Conservation (phyloP, 2,888 invertebrate genomes). For the Ectemnius cavifrons region DNA sequence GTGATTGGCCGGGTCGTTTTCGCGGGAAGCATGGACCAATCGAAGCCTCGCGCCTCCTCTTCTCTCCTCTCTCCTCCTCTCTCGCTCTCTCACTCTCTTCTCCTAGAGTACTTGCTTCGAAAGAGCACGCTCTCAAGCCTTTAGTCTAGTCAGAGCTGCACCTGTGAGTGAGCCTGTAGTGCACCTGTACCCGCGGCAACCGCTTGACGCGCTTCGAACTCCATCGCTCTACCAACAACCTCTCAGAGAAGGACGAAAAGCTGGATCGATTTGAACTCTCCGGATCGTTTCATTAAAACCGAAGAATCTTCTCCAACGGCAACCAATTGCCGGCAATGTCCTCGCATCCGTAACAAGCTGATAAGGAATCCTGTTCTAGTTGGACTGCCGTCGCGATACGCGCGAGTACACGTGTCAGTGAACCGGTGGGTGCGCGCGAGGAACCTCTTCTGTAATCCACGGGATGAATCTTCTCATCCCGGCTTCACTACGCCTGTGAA, state of each 20-base stretch:
- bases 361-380: too few species aligned
- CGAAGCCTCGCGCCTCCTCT: constrained; percentile 52
- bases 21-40: constrained; percentile 69
- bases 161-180: constrained; percentile 62
- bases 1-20: constrained; percentile 65
- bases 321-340: too few species aligned
- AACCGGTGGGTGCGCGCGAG: constrained; percentile 9
- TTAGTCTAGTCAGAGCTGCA: constrained; percentile 71
- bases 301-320: too few species aligned
- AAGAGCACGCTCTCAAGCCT: constrained; percentile 56
- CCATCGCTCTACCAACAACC: too few species aligned
- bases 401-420: constrained; percentile 47
- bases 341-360: too few species aligned
- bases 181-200: constrained; percentile 38
- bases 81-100: constrained; percentile 47
- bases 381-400: background rate
- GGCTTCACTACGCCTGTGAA: too few species aligned
- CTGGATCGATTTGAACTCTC: too few species aligned
- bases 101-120: constrained; percentile 61
- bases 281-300: too few species aligned
- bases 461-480: too few species aligned
- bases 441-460: too few species aligned
- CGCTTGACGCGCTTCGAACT: background rate
- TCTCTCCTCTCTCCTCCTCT: constrained; percentile 36
- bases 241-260: too few species aligned